These are phyloP conservation scores for Galeopterus variegatus DNA, from an alignment of 2,113 vertebrate genomes.

Conservation along the genomic window DNA sequence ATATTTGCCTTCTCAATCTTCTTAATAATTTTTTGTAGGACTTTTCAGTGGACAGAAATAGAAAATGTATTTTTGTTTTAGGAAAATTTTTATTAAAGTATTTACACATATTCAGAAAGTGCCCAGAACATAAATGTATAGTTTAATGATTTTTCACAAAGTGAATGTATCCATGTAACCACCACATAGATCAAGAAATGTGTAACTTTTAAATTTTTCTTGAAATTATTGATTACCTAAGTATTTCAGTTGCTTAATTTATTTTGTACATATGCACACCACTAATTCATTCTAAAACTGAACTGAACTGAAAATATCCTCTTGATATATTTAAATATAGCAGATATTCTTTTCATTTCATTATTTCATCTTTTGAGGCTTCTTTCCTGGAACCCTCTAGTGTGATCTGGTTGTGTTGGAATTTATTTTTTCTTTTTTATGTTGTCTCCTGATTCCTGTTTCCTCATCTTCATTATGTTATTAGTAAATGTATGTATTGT, in stretches of 20 bases:
- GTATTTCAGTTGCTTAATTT: constrained; percentile 6
- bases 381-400: not conserved
- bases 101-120: not conserved
- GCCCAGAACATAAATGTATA: not conserved
- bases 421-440: not conserved
- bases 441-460: not conserved
- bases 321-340: not conserved
- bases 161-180: not conserved
- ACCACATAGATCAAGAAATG: not conserved
- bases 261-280: not conserved
- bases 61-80: not conserved
- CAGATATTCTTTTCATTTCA: not conserved
- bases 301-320: not conserved
- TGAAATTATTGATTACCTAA: not conserved
- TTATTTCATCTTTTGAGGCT: not conserved
- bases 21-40: not conserved
- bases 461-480: not conserved
- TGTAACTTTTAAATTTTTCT: not conserved
- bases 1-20: not conserved
- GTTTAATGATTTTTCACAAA: constrained; percentile 19
- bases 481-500: not conserved
- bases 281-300: constrained; percentile 29
- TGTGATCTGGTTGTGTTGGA: not conserved
- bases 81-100: not conserved
- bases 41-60: not conserved